Conservation (phyloP, 2,888 invertebrate genomes). For the Cephus rjabovi region DNA sequence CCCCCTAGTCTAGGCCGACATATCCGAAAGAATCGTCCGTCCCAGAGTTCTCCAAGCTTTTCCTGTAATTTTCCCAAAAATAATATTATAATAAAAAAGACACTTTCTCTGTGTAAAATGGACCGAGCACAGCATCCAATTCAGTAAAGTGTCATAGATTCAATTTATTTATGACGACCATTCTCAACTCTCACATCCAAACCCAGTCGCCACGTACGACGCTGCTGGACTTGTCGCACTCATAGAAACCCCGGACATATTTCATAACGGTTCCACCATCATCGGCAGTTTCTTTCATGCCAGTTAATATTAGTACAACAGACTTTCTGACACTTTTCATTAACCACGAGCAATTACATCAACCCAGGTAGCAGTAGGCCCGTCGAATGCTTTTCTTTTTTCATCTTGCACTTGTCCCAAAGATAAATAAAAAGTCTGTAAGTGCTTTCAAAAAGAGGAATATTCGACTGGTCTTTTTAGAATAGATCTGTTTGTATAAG, state of each 20-base stretch:
- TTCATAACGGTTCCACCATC: neutral
- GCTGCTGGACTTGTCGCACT: neutral
- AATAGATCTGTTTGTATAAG: neutral
- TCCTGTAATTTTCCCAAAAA: neutral
- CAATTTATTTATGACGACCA: neutral
- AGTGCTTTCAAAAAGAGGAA: neutral
- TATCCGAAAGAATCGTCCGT: neutral
- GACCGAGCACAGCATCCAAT: neutral
- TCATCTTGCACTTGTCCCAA: neutral
- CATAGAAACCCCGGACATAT: neutral
- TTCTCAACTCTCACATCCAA: neutral
- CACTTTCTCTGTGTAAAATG: neutral
- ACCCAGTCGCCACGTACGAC: neutral
- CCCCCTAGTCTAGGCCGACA: neutral
- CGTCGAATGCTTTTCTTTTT: neutral
- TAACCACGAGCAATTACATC: neutral
- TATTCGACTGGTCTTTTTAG: neutral
- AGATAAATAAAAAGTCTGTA: neutral
- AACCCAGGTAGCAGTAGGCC: neutral
- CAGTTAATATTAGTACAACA: neutral
- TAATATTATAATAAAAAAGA: neutral
- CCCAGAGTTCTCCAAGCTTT: neutral
- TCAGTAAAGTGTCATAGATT: neutral
- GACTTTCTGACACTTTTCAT: neutral
- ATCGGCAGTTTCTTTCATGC: neutral